Evolutionary conservation across 2,888 invertebrate species (phyloP), one percentile per base, ranked within the genome.

Genomic region (Tetramorium bicarinatum): DNA sequence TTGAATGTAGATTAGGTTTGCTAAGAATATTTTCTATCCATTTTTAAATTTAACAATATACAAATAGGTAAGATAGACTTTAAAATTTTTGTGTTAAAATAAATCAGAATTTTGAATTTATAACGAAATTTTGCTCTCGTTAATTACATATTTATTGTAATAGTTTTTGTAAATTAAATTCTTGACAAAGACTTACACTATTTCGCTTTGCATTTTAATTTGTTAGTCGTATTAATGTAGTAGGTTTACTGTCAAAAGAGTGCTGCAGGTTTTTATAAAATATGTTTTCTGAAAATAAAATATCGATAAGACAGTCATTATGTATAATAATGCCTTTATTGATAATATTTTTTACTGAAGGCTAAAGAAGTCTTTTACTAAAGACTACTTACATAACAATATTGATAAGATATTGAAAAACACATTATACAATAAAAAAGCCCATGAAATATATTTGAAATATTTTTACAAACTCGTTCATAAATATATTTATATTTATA

Each of bases 181-280:
- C 4, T 61, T 18, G 15, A 1, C 21, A n/a, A 49, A 49, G 13
- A 71, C 71, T 71, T 71, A 71, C 71, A 18, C 18, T 49, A n/a
- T 71, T 54, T 1, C 18, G 9, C 38, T 38, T 25, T 38, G 4
- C 38, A 71, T 54, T 38, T n/a, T 54, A 7, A 49, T 18, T 54
- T 9, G 1, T 15, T 4, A 49, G 4, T 18, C 3, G 29, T 49
- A 11, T n/a, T 2, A 21, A 38, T 0, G n/a, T 21, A 18, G 0
- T 49, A 18, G 18, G 0, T 15, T 47, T 49, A 49, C 47, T 47
- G 15, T 18, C 0, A 49, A 29, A 18, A 49, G 4, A 15, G 47
- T 3, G 49, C 7, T 49, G 18, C 18, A 7, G 1, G 49, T 49
- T 49, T 9, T 49, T 7, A 2, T 49, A 49, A 15, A 7, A 2